Conservation (phyloP, 2,888 invertebrate genomes). For the Spicauda simplicius region DNA sequence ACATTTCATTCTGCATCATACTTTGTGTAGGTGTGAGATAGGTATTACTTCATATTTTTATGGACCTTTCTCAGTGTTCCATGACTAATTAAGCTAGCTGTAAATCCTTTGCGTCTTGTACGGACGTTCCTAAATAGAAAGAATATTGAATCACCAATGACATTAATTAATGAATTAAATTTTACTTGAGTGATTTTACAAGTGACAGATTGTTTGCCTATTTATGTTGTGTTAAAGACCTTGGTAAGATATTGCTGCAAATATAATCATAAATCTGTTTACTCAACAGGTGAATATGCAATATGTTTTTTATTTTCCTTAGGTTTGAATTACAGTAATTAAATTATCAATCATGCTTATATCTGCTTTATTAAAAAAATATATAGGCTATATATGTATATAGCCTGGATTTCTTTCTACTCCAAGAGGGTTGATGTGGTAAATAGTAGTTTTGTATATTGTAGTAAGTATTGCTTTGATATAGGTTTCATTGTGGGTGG, state of each 20-base stretch:
- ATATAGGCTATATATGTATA: too few relatives aligned
- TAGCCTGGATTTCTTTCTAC: too few relatives aligned
- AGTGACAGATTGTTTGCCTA: slow-evolving; percentile 9
- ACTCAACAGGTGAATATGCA: slow-evolving; percentile 20
- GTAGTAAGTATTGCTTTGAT: too few relatives aligned
- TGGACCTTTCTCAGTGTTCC: slow-evolving; percentile 30
- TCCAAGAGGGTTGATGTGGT: too few relatives aligned
- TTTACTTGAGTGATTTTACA: slow-evolving; percentile 2
- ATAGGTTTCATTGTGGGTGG: too few relatives aligned
- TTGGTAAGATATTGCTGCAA: slow-evolving; percentile 18
- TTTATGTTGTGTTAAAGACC: slow-evolving; percentile 20
- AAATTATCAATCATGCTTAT: background rate
- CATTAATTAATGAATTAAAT: background rate
- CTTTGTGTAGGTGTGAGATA: slow-evolving; percentile 54
- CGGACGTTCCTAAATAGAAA: background rate
- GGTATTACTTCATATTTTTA: slow-evolving; percentile 35
- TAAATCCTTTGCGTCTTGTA: slow-evolving; percentile 10
- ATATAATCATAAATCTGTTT: slow-evolving; percentile 18
- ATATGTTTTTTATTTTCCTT: background rate
- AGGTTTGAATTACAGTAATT: background rate
- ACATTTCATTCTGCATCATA: slow-evolving; percentile 54
- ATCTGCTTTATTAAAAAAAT: background rate
- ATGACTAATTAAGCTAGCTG: slow-evolving; percentile 31
- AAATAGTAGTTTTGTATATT: too few relatives aligned
- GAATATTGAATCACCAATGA: background rate